Base-by-base conservation (phyloP, 2,888 invertebrate genomes). In the Leucania comma region DNA sequence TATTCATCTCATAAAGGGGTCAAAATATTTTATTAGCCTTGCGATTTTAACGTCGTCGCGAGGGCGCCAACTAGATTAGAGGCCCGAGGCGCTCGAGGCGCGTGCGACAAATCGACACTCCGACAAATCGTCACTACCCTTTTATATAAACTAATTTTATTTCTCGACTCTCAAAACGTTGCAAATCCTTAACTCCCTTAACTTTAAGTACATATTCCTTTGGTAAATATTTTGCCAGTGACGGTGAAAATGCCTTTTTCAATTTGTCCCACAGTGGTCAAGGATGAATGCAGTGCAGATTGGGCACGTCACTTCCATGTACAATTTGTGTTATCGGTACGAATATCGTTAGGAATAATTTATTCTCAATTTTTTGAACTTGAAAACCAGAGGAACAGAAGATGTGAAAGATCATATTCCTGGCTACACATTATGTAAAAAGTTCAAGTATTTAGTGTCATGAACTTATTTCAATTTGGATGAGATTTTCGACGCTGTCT, bases 11-110 rank as follows among this genome's bases (percentile, higher is more conserved):
- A 92, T 95, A 94, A 95, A 95, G 93, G 96, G 96, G 95, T 95
- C 95, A 95, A 95, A 95, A 95, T 93, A 95, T 95, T 96, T 95
- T 96, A 95, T 95, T 95, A 96, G 95, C 95, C 95, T 92, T 94
- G 93, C 93, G 94, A 95, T 94, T 95, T 96, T 95, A 96, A 96
- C 93, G 89, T 92, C 91, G 90, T 93, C 92, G 93, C 91, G 89
- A 89, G 93, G 93, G 94, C 87, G 93, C 90, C 93, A 96, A 96
- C 94, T 89, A 92, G 94, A 95, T 96, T 95, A 95, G 87, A 88
- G 87, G 87, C 93, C 92, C 84, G 90, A 88, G 90, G 88, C 90
- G 85, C 77, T 85, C 38, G 84, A 87, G 89, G 90, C 90, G 90
- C 84, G 86, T 80, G 87, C 90, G 88, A 89, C 92, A 91, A 93